Base-by-base conservation (phyloP, 2,113 vertebrate species). In the Scalopus aquaticus region DNA sequence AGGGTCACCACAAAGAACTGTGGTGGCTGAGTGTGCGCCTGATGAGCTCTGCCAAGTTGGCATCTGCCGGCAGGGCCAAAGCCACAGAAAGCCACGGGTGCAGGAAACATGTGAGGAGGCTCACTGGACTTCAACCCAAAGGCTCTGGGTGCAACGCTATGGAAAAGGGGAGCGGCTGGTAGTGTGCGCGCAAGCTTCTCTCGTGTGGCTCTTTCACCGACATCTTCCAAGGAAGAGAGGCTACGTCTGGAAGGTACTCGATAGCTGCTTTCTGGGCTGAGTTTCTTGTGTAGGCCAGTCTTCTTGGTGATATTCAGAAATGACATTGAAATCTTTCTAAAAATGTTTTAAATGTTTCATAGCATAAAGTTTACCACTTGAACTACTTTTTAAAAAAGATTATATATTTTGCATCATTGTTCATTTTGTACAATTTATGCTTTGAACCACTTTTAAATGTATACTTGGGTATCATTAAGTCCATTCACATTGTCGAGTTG, bases 221-320 rank as follows among this genome's bases (percentile, higher is more conserved):
- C 84, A 72, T 64, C 70, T 95, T 81, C 35, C 16, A 2, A 88
- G 82, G 85, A 90, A 81, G 78, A 94, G 35, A 77, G 12, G 28
- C 88, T 93, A 81, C 73, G 35, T 11, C 51, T 32, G 81, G 67
- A 90, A 81, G 37, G 77, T 39, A 77, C n/a, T 65, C 73, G 65
- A 69, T 9, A 13, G 17, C 51, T 83, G 69, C 65, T 85, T 90
- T 26, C 30, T 72, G 72, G 32, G 65, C 46, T 44, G 11, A 62
- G 64, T 77, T n/a, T 85, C 58, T 88, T 37, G 26, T 58, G 78
- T 72, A 24, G 17, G 10, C 87, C 54, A 42, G 80, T 24, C n/a
- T 90, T 83, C 42, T 84, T 16, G n/a, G 69, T 64, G 37, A 79
- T 30, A 76, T 24, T 89, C 22, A 67, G 26, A 95, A 84, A 62